Percentiles rank a stretch among this genome's conserved stretches.
Evolutionary conservation across 2,888 invertebrate genomes (phyloP).

Genomic region (Ctena decussata): DNA sequence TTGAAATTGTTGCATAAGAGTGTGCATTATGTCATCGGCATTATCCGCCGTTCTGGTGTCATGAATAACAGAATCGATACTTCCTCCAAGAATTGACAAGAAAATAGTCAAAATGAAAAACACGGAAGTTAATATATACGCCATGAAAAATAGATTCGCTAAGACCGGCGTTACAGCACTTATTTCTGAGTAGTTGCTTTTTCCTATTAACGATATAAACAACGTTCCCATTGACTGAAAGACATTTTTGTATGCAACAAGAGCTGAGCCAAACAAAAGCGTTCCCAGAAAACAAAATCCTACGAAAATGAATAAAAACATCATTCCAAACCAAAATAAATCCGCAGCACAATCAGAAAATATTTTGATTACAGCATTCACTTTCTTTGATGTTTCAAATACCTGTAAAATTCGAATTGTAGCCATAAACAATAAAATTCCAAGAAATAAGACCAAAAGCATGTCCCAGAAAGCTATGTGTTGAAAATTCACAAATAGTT

Average conservation of each 20-base stretch:
- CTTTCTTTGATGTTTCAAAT: slow-evolving; percentile 72
- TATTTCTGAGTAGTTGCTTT: slow-evolving; percentile 63
- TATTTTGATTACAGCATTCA: slow-evolving; percentile 62
- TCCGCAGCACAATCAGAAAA: slow-evolving; percentile 55
- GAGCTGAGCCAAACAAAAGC: slow-evolving; percentile 59
- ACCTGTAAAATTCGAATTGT: slow-evolving; percentile 73
- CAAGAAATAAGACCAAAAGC: slow-evolving; percentile 63
- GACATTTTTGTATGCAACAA: slow-evolving; percentile 56
- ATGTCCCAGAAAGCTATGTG: slow-evolving; percentile 75
- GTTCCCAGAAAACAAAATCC: slow-evolving; percentile 63
- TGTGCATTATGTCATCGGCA: background rate
- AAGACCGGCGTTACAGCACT: slow-evolving; percentile 51
- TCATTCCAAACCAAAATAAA: slow-evolving; percentile 66
- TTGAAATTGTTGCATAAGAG: background rate
- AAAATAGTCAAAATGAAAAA: slow-evolving; percentile 1
- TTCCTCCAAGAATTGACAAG: slow-evolving; percentile 7
- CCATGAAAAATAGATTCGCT: slow-evolving; percentile 67
- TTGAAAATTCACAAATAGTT: slow-evolving; percentile 66
- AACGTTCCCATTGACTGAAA: slow-evolving; percentile 60
- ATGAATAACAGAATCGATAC: slow-evolving; percentile 23
- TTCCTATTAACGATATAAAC: slow-evolving; percentile 69
- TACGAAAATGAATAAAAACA: slow-evolving; percentile 59
- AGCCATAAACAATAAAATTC: slow-evolving; percentile 68
- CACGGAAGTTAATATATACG: background rate
- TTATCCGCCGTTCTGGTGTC: slow-evolving; percentile 5